phyloP scores from a whole-genome alignment of 2,888 invertebrate species.

The Athalia rosae region DNA sequence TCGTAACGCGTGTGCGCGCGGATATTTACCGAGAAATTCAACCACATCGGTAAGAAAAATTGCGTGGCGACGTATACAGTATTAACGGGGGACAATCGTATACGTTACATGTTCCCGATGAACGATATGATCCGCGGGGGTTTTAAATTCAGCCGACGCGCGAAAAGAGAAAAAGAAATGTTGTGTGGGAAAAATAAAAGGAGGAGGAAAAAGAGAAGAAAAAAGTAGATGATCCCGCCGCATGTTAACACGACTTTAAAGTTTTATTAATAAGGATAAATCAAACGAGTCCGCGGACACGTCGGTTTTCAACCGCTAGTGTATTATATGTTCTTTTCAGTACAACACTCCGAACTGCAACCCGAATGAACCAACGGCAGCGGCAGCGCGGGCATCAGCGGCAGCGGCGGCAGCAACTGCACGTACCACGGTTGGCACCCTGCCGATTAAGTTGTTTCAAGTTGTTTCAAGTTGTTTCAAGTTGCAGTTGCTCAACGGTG shows the following conservation, averaged over 20 bases:
- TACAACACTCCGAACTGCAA: too few relatives aligned
- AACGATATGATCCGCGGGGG: too few relatives aligned
- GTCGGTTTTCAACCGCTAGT: background rate
- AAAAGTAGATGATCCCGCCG: conserved; percentile 50
- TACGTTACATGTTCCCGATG: too few relatives aligned
- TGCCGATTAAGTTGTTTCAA: conserved; percentile 69
- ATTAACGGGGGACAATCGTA: too few relatives aligned
- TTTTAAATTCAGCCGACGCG: background rate
- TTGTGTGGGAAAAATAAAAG: background rate
- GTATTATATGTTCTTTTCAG: too few relatives aligned
- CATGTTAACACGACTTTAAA: conserved; percentile 70
- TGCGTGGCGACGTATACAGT: too few relatives aligned
- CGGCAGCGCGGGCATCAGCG: too few relatives aligned
- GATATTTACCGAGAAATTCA: too few relatives aligned
- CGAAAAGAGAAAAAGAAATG: background rate
- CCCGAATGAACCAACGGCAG: too few relatives aligned
- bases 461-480: conserved; percentile 42
- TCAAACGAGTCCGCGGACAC: conserved; percentile 55
- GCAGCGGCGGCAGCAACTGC: background rate
- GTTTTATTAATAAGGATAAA: conserved; percentile 73
- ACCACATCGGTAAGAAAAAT: too few relatives aligned
- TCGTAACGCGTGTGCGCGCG: too few relatives aligned
- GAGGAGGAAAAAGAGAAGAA: background rate
- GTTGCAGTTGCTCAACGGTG: conserved; percentile 2
- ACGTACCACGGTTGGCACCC: conserved; percentile 59